phyloP scores from a whole-genome alignment of 2,797 vertebrate genomes.

The Pseudochirops corinnae region DNA sequence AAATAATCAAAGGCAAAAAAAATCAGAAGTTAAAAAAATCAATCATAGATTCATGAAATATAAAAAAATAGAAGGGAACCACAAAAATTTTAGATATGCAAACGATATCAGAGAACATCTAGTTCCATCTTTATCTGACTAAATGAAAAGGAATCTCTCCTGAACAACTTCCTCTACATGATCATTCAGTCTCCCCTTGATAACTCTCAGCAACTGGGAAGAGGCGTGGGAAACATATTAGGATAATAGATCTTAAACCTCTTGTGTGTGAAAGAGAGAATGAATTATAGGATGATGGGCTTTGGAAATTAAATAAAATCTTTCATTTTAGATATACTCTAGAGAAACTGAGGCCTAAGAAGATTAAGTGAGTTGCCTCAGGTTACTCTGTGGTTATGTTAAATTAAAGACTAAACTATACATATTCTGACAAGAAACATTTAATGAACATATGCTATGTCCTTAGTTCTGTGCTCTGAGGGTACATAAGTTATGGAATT shows the following conservation, averaged over 20 bases:
- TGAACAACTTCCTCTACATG: background rate
- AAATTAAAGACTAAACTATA: background rate
- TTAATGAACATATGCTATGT: background rate
- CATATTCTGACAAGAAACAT: background rate
- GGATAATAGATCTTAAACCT: background rate
- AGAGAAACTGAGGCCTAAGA: background rate
- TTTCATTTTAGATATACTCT: background rate
- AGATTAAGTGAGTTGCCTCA: background rate
- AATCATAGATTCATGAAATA: background rate
- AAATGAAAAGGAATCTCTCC: background rate
- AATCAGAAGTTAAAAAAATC: background rate
- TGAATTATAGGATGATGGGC: background rate
- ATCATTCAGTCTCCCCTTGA: background rate
- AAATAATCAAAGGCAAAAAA: background rate
- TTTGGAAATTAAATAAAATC: background rate
- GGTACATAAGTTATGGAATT: background rate
- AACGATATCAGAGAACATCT: background rate
- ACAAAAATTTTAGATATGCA: background rate
- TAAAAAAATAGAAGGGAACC: background rate
- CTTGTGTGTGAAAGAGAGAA: background rate
- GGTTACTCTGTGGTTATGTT: background rate
- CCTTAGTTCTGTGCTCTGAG: background rate
- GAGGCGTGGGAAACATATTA: background rate
- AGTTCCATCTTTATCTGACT: background rate
- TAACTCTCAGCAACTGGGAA: background rate